Evolutionary conservation across 2,797 vertebrate genomes (phyloP).

Genomic region (Anguilla obscura): DNA sequence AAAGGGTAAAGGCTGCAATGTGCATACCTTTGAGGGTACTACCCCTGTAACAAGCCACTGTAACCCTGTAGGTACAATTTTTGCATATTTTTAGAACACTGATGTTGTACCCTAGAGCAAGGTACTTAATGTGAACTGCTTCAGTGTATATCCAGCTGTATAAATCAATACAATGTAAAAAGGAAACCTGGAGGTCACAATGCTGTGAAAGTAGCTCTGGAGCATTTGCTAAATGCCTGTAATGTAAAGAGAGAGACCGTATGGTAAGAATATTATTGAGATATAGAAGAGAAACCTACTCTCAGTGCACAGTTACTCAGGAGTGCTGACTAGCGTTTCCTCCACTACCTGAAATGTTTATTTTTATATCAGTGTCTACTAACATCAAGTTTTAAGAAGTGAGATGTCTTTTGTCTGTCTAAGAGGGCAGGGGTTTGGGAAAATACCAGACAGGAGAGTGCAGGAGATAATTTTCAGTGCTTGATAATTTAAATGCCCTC

Average conservation of each 20-base stretch:
- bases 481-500: slow-evolving; percentile 42
- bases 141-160: too few species aligned
- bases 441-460: slow-evolving; percentile 15
- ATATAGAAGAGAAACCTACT: neutral
- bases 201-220: too few species aligned
- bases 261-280: neutral
- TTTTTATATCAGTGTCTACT: slow-evolving; percentile 21
- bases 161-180: too few species aligned
- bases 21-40: too few species aligned
- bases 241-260: neutral
- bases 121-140: too few species aligned
- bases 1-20: too few species aligned
- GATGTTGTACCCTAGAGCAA: too few species aligned
- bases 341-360: slow-evolving; percentile 22
- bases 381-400: slow-evolving; percentile 24
- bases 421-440: slow-evolving; percentile 26
- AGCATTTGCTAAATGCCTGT: too few species aligned
- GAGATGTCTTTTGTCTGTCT: slow-evolving; percentile 35
- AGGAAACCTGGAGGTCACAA: too few species aligned
- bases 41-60: too few species aligned
- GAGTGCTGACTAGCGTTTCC: neutral
- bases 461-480: slow-evolving; percentile 20
- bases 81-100: too few species aligned
- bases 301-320: neutral
- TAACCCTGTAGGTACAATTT: too few species aligned